These are phyloP conservation scores for Dasypus novemcinctus DNA, from an alignment of 2,113 vertebrate species.

Conservation along the genomic window DNA sequence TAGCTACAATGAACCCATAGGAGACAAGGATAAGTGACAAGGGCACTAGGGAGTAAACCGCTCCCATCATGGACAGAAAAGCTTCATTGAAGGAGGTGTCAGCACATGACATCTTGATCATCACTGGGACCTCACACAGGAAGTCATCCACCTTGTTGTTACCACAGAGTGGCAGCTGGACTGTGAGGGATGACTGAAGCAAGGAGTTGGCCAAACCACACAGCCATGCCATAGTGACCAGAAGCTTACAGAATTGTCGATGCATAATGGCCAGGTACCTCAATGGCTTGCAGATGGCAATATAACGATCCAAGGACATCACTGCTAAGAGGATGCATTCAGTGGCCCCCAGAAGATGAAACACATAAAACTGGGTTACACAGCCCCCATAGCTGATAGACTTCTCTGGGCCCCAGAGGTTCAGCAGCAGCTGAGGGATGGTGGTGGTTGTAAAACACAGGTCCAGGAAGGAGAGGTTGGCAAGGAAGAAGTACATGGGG, in stretches of 20 bases:
- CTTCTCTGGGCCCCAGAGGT: slow-evolving; percentile 61
- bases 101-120: no score
- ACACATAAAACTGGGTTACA: slow-evolving; percentile 62
- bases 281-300: no score
- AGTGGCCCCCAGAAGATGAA: slow-evolving; percentile 55
- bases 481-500: slow-evolving; percentile 70
- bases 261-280: slow-evolving; percentile 67
- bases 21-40: no score
- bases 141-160: no score
- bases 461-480: slow-evolving; percentile 69
- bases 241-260: not conserved
- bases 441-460: slow-evolving; percentile 70
- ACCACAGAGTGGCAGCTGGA: no score
- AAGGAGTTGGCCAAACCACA: slow-evolving; percentile 49
- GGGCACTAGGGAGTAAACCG: no score
- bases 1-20: no score
- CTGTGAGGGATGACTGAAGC: no score
- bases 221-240: slow-evolving; percentile 54
- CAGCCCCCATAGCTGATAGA: slow-evolving; percentile 62
- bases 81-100: no score
- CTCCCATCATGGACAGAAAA: no score
- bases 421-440: slow-evolving; percentile 53
- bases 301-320: slow-evolving; percentile 64
- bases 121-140: no score
- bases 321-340: slow-evolving; percentile 66